Conservation (phyloP, 23 tunicate species). For the Clavelina lepadiformis region DNA sequence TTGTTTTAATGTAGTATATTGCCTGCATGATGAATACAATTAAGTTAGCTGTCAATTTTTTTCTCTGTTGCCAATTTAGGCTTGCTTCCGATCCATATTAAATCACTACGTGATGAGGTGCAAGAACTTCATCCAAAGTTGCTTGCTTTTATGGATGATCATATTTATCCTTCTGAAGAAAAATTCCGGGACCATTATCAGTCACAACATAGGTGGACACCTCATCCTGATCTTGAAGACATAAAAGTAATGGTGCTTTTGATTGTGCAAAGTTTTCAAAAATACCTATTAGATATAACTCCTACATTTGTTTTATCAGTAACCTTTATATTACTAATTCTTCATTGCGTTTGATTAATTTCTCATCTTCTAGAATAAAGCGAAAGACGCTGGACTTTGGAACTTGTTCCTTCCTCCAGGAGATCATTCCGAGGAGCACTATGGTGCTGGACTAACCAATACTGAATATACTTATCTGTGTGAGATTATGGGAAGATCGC, state of each 20-base stretch:
- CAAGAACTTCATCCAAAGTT: slow-evolving; percentile 44
- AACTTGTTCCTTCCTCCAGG: slow-evolving; percentile 76
- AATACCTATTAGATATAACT: background rate
- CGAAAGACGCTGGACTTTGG: slow-evolving; percentile 70
- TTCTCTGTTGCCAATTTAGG: too few species aligned
- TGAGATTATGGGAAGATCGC: slow-evolving; percentile 69
- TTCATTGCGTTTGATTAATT: background rate
- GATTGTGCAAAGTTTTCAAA: too few species aligned
- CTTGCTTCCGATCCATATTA: slow-evolving; percentile 34
- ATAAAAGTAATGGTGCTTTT: slow-evolving; percentile 27
- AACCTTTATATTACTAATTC: background rate
- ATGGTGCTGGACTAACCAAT: slow-evolving; percentile 85
- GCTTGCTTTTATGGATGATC: slow-evolving; percentile 33
- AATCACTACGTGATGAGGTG: slow-evolving; percentile 31
- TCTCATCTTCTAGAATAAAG: slow-evolving; percentile 33
- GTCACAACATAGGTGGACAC: slow-evolving; percentile 43
- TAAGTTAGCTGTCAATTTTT: too few species aligned
- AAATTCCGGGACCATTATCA: slow-evolving; percentile 5
- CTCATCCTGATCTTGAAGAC: slow-evolving; percentile 48
- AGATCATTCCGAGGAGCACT: slow-evolving; percentile 28
- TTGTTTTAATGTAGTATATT: too few species aligned
- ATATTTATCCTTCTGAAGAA: slow-evolving; percentile 39
- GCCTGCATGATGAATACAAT: too few species aligned
- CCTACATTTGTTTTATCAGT: background rate
- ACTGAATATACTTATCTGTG: slow-evolving; percentile 83